Evolutionary conservation across 2,888 invertebrate genomes (phyloP), one percentile per base, ranked within the genome.

Genomic region (Halocaridina rubra): DNA sequence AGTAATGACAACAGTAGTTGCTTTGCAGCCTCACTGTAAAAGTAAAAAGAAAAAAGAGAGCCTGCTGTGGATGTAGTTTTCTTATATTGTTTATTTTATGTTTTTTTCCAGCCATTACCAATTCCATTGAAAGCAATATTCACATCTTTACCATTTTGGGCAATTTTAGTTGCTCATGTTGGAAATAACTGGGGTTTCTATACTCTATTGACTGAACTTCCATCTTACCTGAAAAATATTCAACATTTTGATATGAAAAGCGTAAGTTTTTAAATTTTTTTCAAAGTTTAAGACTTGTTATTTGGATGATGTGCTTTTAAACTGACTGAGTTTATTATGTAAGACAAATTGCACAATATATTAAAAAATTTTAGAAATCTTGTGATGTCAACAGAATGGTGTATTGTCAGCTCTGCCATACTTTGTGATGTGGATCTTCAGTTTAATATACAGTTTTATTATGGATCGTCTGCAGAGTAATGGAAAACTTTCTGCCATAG

Each of bases 341-440:
- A n/a, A n/a, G n/a, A n/a, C n/a, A n/a, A n/a, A n/a, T n/a, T n/a
- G n/a, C n/a, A n/a, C n/a, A n/a, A n/a, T n/a, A n/a, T n/a, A n/a
- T n/a, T n/a, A n/a, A n/a, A n/a, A n/a, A n/a, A n/a, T n/a, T n/a
- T n/a, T n/a, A n/a, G n/a, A n/a, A n/a, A n/a, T n/a, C n/a, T n/a
- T n/a, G n/a, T n/a, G n/a, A n/a, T n/a, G n/a, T n/a, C n/a, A n/a
- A 59, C 75, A 81, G 81, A 81, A 81, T 46, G 81, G 81, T 5
- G 7, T 81, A 39, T 39, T 81, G 27, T 81, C 81, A 46, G 61
- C 81, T 3, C 46, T 76, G 19, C 81, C 81, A 16, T 81, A 81
- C 39, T 29, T 75, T 27, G 32, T 30, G 16, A 76, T 53, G 75
- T 75, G 59, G 39, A 19, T 81, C 5, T 59, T 59, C 67, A 67